Percentiles rank a stretch among this genome's conserved stretches.
Conservation (phyloP, 2,888 invertebrate species). For the Morpho achilles region DNA sequence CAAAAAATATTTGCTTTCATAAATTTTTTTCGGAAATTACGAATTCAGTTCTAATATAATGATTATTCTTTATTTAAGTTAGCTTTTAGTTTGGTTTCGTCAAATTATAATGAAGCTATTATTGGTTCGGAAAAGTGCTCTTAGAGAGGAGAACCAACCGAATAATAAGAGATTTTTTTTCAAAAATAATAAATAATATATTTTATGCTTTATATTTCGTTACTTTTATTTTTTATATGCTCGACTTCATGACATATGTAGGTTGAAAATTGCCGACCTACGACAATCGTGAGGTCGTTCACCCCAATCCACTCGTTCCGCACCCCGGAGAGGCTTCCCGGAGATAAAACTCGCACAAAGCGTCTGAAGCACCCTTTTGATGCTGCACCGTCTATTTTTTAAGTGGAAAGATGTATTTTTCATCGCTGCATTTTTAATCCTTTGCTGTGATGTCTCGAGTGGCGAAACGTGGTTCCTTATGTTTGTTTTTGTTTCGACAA, state of each 20-base stretch:
- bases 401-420: constrained; percentile 49
- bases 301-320: constrained; percentile 37
- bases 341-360: constrained; percentile 60
- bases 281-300: constrained; percentile 40
- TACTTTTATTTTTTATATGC: not conserved
- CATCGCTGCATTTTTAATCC: constrained; percentile 41
- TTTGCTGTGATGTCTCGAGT: constrained; percentile 24
- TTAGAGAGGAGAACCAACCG: too few relatives aligned
- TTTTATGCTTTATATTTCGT: too few relatives aligned
- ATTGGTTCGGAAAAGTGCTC: too few relatives aligned
- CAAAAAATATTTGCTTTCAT: too few relatives aligned
- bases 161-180: not conserved
- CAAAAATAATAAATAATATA: constrained; percentile 3
- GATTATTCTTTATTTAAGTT: too few relatives aligned
- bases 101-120: too few relatives aligned
- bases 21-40: too few relatives aligned
- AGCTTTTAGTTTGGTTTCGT: too few relatives aligned
- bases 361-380: constrained; percentile 45
- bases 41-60: too few relatives aligned
- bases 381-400: constrained; percentile 55
- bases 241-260: constrained; percentile 22
- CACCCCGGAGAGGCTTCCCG: constrained; percentile 44
- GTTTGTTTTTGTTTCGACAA: constrained; percentile 7
- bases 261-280: constrained; percentile 35
- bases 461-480: constrained; percentile 15